Percentiles rank a stretch among this genome's conserved stretches.
phyloP scores from a whole-genome alignment of 2,888 invertebrate genomes.

The Axea sp. region DNA sequence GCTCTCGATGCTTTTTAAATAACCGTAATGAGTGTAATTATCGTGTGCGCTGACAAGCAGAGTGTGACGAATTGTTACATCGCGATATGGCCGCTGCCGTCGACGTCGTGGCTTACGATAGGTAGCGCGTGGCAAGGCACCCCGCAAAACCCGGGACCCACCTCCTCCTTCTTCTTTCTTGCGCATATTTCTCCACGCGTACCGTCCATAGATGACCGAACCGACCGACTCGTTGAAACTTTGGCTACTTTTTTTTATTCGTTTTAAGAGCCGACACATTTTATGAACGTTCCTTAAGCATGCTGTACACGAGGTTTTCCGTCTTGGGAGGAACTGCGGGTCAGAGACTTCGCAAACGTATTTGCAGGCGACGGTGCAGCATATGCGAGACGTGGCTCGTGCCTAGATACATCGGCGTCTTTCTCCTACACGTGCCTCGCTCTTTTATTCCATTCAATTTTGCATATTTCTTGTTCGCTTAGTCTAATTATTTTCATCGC shows the following conservation, averaged over 20 bases:
- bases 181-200: slow-evolving; percentile 31
- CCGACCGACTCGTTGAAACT: slow-evolving; percentile 45
- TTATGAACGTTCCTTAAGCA: slow-evolving; percentile 72
- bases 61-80: slow-evolving; percentile 77
- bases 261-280: slow-evolving; percentile 61
- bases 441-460: slow-evolving; percentile 36
- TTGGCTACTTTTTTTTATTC: slow-evolving; percentile 72
- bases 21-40: slow-evolving; percentile 78
- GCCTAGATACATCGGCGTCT: slow-evolving; percentile 76
- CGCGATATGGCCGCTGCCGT: slow-evolving; percentile 66
- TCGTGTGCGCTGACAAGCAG: slow-evolving; percentile 77
- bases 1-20: slow-evolving; percentile 72
- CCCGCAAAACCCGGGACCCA: slow-evolving; percentile 53
- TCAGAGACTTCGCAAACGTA: slow-evolving; percentile 76
- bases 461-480: slow-evolving; percentile 39
- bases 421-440: slow-evolving; percentile 51
- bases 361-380: slow-evolving; percentile 65
- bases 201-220: slow-evolving; percentile 32
- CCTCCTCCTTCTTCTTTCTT: slow-evolving; percentile 42
- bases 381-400: slow-evolving; percentile 75
- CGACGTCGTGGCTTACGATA: slow-evolving; percentile 63
- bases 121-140: slow-evolving; percentile 75
- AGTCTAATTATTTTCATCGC: slow-evolving; percentile 44
- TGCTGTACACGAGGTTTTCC: slow-evolving; percentile 72
- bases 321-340: slow-evolving; percentile 76